Base-by-base conservation (phyloP, 1,140 invertebrate genomes). In the Drosophila nebulosa region DNA sequence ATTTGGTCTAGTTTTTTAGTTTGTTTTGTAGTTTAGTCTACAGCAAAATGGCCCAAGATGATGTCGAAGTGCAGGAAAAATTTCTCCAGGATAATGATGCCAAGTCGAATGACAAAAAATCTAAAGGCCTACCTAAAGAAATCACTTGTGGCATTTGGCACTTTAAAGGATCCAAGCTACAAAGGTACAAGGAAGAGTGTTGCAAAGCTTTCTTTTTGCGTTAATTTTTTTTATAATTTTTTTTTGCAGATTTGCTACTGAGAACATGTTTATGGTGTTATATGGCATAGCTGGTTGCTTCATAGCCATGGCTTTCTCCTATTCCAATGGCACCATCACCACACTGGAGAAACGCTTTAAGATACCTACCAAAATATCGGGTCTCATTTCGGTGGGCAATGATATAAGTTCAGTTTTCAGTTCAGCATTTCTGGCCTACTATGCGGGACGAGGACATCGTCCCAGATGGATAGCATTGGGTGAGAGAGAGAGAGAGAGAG, bases 311-410 rank as follows among this genome's bases (percentile, higher is more conserved):
- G 93, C 94, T 70, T 95, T 94, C 78, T 93, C 95, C 0, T 97
- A 96, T 79, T 95, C 95, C 62, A 95, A 94, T 68, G 95, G 95
- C 1, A 96, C 95, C 1, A 94, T 96, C 36, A 95, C 96, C 7
- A 97, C 96, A 0, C 90, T 97, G 46, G 96, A 97, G 84, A 96
- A 96, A 85, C 92, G 95, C 73, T 97, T 96, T 86, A 96, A 95
- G 79, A 96, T 96, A 84, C 94, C 95, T 0, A 95, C 94, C 14
- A 93, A 94, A 88, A 94, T 94, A 10, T 95, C 95, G 59, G 96
- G 95, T 21, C 91, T 96, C 58, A 95, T 96, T 72, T 93, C 94
- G 14, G 93, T 95, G 24, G 95, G 95, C 3, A 95, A 96, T 90
- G 95, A 90, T 59, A 70, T 90, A 6, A 86, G 75, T 58, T 75